Percentiles rank a stretch among this genome's conserved stretches.
Conservation (phyloP, 2,797 vertebrate genomes). For the Pipistrellus kuhlii region DNA sequence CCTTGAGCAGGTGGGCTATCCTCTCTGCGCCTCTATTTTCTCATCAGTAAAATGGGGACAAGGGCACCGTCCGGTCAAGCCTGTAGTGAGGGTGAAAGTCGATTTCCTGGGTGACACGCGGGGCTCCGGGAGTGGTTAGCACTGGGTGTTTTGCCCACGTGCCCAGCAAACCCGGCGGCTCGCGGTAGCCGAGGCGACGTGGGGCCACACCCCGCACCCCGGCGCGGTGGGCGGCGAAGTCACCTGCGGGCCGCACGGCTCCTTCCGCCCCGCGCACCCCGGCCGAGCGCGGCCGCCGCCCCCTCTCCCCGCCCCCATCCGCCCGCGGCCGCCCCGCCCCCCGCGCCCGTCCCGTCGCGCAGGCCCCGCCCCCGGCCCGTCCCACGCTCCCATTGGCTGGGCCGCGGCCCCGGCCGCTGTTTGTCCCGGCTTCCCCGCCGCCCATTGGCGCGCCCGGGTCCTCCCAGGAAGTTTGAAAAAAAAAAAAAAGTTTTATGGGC, state of each 20-base stretch:
- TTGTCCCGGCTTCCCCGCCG: conserved; percentile 25
- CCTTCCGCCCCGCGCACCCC: conserved; percentile 32
- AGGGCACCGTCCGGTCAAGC: background rate
- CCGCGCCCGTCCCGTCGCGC: conserved; percentile 24
- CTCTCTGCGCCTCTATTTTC: background rate
- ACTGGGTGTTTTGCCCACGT: background rate
- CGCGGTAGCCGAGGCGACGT: accelerated
- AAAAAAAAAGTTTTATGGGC: conserved; percentile 84
- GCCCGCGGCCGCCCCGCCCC: background rate
- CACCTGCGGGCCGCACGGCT: conserved; percentile 60
- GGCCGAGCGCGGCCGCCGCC: background rate
- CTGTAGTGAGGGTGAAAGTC: background rate
- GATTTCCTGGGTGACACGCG: background rate
- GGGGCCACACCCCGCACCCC: background rate
- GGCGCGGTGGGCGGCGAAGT: background rate
- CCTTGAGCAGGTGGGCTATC: background rate
- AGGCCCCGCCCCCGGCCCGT: conserved; percentile 26
- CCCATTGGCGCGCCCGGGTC: conserved; percentile 78
- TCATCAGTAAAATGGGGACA: conserved; percentile 22
- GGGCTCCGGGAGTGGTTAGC: background rate
- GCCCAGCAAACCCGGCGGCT: background rate
- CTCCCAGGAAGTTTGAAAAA: conserved; percentile 86
- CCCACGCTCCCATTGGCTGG: conserved; percentile 62
- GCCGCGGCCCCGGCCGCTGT: conserved; percentile 9
- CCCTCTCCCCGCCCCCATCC: background rate